Evolutionary conservation across 2,888 invertebrate genomes (phyloP), one percentile per base, ranked within the genome.

Genomic region (Lithophane ornitopus): DNA sequence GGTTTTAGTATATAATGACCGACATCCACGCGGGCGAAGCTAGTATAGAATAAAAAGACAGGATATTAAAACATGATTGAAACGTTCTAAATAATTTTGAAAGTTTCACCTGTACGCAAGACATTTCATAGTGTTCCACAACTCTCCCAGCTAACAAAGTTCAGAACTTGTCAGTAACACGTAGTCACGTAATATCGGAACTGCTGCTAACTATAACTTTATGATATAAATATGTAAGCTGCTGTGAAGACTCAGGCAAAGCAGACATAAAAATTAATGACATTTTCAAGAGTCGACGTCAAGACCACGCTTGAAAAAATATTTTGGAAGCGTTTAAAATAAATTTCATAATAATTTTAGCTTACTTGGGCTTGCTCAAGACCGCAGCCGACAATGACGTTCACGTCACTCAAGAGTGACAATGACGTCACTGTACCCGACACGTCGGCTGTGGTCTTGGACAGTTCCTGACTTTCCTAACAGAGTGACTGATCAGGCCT

Each of bases 371-470:
- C n/a, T n/a, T n/a, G n/a, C n/a, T n/a, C n/a, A n/a, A n/a, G n/a
- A n/a, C n/a, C n/a, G n/a, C n/a, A n/a, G n/a, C n/a, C n/a, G n/a
- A n/a, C n/a, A n/a, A n/a, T n/a, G n/a, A n/a, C n/a, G n/a, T n/a
- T n/a, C n/a, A n/a, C n/a, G n/a, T n/a, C n/a, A n/a, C n/a, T n/a
- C n/a, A n/a, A n/a, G n/a, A n/a, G n/a, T n/a, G n/a, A n/a, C n/a
- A n/a, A n/a, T n/a, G n/a, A n/a, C n/a, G n/a, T n/a, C n/a, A n/a
- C n/a, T n/a, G 91, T 94, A 7, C 92, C 94, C 11, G 89, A 85
- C 0, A 85, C 0, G 90, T 93, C 0, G 94, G 94, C 0, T 89
- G 89, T 34, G 92, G 90, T 2, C 85, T 95, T 0, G 96, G 94
- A 22, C 86, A 89, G 59, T 94, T 95, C 84, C 69, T 96, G 46